phyloP scores from a whole-genome alignment of 2,888 invertebrate species.

The Harmothoe impar region DNA sequence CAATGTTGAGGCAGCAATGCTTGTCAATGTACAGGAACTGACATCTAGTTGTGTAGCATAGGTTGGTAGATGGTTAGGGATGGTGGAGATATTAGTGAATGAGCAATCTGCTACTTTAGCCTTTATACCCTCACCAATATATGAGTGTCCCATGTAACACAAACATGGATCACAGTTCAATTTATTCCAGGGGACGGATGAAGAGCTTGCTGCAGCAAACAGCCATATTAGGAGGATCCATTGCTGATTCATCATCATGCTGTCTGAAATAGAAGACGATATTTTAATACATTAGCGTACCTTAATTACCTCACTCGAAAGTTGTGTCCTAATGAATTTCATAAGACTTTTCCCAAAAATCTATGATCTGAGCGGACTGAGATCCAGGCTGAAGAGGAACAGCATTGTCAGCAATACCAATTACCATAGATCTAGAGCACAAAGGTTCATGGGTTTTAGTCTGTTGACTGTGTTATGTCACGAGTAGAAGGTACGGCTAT shows the following conservation, averaged over 20 bases:
- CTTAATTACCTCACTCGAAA: too few relatives aligned
- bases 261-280: too few relatives aligned
- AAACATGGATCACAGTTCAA: neutral
- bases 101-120: slow-evolving; percentile 33
- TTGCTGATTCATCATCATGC: neutral
- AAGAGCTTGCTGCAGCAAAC: neutral
- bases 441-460: too few relatives aligned
- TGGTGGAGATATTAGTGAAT: neutral
- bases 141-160: neutral
- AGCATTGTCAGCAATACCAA: too few relatives aligned
- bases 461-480: too few relatives aligned
- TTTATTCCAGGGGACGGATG: neutral
- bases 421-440: too few relatives aligned
- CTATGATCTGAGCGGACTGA: too few relatives aligned
- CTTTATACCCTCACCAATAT: neutral
- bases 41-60: slow-evolving; percentile 21
- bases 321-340: too few relatives aligned
- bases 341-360: too few relatives aligned
- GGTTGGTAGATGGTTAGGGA: slow-evolving; percentile 13
- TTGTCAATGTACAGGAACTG: neutral
- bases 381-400: too few relatives aligned
- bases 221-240: neutral
- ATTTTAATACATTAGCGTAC: too few relatives aligned
- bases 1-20: slow-evolving; percentile 4
- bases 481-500: too few relatives aligned